Evolutionary conservation across 2,888 invertebrate genomes (phyloP).

Genomic region (Coenonympha glycerion): DNA sequence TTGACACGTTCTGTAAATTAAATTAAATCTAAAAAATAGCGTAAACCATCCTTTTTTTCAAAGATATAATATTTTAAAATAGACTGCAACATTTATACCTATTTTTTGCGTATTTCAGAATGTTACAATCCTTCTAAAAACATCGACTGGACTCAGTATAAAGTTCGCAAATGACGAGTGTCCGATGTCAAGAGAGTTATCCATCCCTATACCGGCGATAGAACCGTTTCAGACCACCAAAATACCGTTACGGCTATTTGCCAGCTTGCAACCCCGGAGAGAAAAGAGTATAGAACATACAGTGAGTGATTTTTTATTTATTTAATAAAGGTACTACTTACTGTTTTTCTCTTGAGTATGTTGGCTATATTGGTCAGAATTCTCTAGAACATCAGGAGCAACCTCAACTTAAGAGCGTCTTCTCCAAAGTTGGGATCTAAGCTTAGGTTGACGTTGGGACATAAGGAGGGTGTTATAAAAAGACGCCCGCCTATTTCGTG

Average conservation of each 20-base stretch:
- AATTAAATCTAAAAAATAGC: too few relatives aligned
- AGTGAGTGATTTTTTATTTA: constrained; percentile 48
- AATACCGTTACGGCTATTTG: constrained; percentile 80
- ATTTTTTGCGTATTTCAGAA: too few relatives aligned
- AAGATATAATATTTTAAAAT: too few relatives aligned
- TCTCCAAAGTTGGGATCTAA: too few relatives aligned
- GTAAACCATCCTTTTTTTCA: too few relatives aligned
- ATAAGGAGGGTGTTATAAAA: too few relatives aligned
- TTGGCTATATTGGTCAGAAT: too few relatives aligned
- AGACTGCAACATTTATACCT: too few relatives aligned
- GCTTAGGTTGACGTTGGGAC: too few relatives aligned
- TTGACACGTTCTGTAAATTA: not conserved
- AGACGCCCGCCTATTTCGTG: too few relatives aligned
- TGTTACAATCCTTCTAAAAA: constrained; percentile 77
- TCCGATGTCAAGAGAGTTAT: constrained; percentile 67
- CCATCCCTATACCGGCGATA: constrained; percentile 74
- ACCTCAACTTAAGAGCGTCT: too few relatives aligned
- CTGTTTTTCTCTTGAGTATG: not conserved
- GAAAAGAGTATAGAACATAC: constrained; percentile 83
- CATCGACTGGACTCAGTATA: constrained; percentile 81
- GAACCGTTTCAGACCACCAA: constrained; percentile 80
- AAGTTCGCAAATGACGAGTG: constrained; percentile 51
- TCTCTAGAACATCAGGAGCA: too few relatives aligned
- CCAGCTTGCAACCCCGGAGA: constrained; percentile 82
- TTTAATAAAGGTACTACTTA: not conserved